A percentile compares a stretch with the other conserved stretches of the same genome.
Conservation (phyloP, 2,113 vertebrate species). For the Oenanthe oenanthe region DNA sequence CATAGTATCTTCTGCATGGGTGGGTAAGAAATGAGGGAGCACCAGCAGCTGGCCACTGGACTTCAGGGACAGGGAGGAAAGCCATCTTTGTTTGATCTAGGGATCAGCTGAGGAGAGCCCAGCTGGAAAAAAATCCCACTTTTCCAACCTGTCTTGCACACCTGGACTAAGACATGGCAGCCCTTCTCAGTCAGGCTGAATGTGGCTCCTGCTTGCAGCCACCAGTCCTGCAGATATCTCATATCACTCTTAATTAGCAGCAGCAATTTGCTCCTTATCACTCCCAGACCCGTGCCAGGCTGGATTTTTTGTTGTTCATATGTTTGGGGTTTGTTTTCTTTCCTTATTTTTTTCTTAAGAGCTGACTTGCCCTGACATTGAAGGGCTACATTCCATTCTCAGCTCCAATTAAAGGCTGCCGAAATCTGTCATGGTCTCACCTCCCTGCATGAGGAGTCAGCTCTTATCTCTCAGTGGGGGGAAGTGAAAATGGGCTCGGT, state of each 20-base stretch:
- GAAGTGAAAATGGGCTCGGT: slow-evolving; percentile 61
- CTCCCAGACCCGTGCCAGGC: neutral
- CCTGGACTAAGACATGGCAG: neutral
- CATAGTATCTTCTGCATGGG: neutral
- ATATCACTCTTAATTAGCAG: neutral
- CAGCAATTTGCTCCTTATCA: neutral
- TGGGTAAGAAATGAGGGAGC: neutral
- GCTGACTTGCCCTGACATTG: slow-evolving; percentile 3
- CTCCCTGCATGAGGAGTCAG: slow-evolving; percentile 50
- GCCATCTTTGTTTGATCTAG: neutral
- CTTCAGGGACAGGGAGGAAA: accelerated
- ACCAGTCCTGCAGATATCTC: neutral
- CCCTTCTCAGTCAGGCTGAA: neutral
- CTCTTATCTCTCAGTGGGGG: slow-evolving; percentile 62
- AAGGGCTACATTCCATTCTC: slow-evolving; percentile 34
- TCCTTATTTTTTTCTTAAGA: neutral
- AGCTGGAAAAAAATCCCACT: neutral
- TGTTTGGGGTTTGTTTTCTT: neutral
- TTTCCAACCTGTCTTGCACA: neutral
- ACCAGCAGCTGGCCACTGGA: neutral
- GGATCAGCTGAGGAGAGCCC: neutral
- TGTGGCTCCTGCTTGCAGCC: neutral
- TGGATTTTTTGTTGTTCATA: neutral
- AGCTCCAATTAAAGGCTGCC: slow-evolving; percentile 50
- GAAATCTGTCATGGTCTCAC: slow-evolving; percentile 56